phyloP scores from a whole-genome alignment of 1,140 invertebrate species.

The Drosophila grimshawi region DNA sequence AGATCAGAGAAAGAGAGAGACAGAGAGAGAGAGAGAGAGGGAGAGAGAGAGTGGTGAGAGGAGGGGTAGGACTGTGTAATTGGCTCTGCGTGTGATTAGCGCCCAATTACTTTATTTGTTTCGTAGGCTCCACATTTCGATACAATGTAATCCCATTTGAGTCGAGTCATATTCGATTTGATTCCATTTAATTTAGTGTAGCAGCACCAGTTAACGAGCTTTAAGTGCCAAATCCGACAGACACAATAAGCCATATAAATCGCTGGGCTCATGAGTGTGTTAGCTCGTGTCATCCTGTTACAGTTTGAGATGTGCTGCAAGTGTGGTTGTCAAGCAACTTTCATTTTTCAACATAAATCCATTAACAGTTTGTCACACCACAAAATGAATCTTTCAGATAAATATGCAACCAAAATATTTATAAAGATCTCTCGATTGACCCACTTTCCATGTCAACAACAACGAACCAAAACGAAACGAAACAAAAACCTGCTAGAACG shows the following conservation, averaged over 20 bases:
- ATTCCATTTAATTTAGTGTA: conserved; percentile 19
- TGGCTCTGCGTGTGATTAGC: conserved; percentile 47
- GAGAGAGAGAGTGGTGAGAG: too few relatives aligned
- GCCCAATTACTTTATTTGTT: conserved; percentile 51
- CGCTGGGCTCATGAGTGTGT: not conserved
- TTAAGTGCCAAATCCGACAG: conserved; percentile 23
- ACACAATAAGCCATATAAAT: conserved; percentile 1
- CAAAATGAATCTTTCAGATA: conserved; percentile 42
- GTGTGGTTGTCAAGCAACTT: conserved; percentile 45
- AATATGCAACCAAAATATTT: conserved; percentile 55
- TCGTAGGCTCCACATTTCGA: not conserved
- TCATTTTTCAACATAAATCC: conserved; percentile 53
- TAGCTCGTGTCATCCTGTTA: conserved; percentile 16
- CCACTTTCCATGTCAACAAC: conserved; percentile 47
- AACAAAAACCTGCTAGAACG: conserved; percentile 45
- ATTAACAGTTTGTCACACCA: conserved; percentile 49
- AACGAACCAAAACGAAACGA: conserved; percentile 27
- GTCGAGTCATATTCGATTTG: conserved; percentile 21
- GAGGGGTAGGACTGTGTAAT: conserved; percentile 17
- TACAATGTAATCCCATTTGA: conserved; percentile 18
- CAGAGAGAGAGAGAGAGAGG: too few relatives aligned
- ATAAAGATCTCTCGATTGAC: conserved; percentile 59
- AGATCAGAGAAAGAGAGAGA: too few relatives aligned
- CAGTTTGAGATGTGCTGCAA: not conserved
- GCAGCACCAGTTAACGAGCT: conserved; percentile 31